Evolutionary conservation across 35 echinoderm and acorn worm genomes (phyloP).

Genomic region (Chiridota heheva): DNA sequence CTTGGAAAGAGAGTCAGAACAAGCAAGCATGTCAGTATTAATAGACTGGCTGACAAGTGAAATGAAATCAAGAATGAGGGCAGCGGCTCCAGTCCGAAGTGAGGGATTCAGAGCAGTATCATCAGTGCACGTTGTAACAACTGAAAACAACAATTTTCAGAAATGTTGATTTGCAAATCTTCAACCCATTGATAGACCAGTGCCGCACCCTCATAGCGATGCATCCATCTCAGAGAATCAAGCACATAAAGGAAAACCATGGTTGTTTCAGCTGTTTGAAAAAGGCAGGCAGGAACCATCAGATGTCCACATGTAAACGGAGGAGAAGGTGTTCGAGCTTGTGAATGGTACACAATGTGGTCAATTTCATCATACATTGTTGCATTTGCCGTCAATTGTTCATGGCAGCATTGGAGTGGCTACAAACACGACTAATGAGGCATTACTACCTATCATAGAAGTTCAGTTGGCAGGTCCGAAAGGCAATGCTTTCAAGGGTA

Average conservation of each 20-base stretch:
- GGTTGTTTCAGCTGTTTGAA: constrained; percentile 60
- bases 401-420: too few species aligned
- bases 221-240: constrained; percentile 2
- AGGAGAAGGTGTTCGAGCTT: constrained; percentile 27
- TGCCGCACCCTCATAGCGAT: constrained; percentile 3
- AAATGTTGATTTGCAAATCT: constrained; percentile 64
- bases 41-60: constrained; percentile 38
- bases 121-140: neutral
- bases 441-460: constrained; percentile 31
- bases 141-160: neutral
- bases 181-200: constrained; percentile 46
- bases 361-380: constrained; percentile 16
- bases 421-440: too few species aligned
- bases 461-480: neutral
- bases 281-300: constrained; percentile 40
- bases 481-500: neutral
- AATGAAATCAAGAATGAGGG: constrained; percentile 55
- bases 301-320: constrained; percentile 35
- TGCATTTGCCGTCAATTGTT: too few species aligned
- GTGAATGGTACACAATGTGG: constrained; percentile 24
- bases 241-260: constrained; percentile 46
- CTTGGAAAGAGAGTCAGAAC: constrained; percentile 33
- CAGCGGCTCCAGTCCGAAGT: constrained; percentile 47
- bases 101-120: neutral
- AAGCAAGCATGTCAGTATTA: constrained; percentile 19